These are phyloP conservation scores for Orientallactaga sibirica DNA, from an alignment of 2,797 vertebrate species.

Conservation along the genomic window DNA sequence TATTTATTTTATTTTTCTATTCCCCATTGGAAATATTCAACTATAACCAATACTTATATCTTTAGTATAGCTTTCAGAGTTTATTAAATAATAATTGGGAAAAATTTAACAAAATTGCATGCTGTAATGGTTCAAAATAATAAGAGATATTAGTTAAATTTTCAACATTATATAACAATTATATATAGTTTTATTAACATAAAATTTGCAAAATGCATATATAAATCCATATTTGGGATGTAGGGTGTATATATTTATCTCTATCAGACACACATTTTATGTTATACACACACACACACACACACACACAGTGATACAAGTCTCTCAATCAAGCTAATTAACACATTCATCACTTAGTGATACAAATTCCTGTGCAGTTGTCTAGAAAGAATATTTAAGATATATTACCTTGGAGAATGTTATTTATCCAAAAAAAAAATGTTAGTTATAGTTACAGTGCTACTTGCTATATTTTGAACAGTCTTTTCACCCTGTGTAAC, in stretches of 20 bases:
- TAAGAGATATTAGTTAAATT: neutral
- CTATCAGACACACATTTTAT: no score
- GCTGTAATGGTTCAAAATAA: neutral
- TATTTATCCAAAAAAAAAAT: neutral
- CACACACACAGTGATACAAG: neutral
- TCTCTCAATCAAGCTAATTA: neutral
- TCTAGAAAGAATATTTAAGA: neutral
- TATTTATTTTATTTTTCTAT: no score
- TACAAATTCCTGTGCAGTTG: neutral
- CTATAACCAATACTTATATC: neutral
- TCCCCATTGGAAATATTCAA: neutral
- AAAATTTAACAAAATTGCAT: neutral
- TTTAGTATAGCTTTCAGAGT: neutral
- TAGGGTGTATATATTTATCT: no score
- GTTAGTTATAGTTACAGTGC: neutral
- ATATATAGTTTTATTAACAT: neutral
- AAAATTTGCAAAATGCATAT: neutral
- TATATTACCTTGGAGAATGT: neutral
- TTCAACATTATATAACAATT: neutral
- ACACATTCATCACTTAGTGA: neutral
- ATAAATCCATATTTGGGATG: neutral
- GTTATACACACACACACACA: no score
- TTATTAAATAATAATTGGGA: neutral
- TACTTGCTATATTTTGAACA: neutral
- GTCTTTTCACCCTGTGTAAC: neutral